Percentiles rank a stretch among this genome's conserved stretches.
phyloP scores from a whole-genome alignment of 2,888 invertebrate genomes.

The Chrysomela aeneicollis region DNA sequence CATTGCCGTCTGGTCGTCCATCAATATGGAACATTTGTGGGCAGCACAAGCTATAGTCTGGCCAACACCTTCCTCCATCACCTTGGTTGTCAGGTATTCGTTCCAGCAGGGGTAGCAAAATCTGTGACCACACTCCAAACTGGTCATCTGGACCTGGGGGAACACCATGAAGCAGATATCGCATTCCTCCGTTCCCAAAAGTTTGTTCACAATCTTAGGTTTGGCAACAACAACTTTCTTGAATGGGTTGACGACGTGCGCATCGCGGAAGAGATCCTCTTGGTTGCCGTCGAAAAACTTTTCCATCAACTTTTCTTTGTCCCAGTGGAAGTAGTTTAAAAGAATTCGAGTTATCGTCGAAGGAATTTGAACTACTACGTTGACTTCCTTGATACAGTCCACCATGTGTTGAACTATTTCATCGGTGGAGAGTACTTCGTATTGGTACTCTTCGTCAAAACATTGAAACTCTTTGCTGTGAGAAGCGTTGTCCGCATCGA shows the following conservation, averaged over 20 bases:
- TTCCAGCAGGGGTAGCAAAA: conserved; percentile 97
- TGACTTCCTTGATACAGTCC: conserved; percentile 96
- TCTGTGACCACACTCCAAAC: conserved; percentile 95
- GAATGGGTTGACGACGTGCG: conserved; percentile 94
- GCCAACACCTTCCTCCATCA: conserved; percentile 96
- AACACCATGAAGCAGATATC: conserved; percentile 90
- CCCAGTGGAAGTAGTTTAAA: conserved; percentile 99
- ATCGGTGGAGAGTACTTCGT: conserved; percentile 94
- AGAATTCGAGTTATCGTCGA: conserved; percentile 91
- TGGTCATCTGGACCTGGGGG: conserved; percentile 87
- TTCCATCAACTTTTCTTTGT: conserved; percentile 98
- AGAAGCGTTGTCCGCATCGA: conserved; percentile 82
- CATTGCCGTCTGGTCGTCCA: conserved; percentile 97
- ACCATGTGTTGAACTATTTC: conserved; percentile 98
- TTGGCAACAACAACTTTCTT: conserved; percentile 73
- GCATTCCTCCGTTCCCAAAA: conserved; percentile 86
- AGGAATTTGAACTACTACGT: conserved; percentile 91
- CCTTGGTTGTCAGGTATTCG: conserved; percentile 97
- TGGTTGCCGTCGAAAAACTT: conserved; percentile 95
- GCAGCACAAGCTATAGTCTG: conserved; percentile 98
- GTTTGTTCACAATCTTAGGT: conserved; percentile 74
- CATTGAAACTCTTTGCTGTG: conserved; percentile 76
- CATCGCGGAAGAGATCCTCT: conserved; percentile 92
- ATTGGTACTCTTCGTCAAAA: conserved; percentile 91
- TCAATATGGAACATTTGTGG: conserved; percentile 95